A percentile compares a stretch with the other conserved stretches of the same genome.
Conservation (phyloP, 2,113 vertebrate genomes). For the Malurus elegans region DNA sequence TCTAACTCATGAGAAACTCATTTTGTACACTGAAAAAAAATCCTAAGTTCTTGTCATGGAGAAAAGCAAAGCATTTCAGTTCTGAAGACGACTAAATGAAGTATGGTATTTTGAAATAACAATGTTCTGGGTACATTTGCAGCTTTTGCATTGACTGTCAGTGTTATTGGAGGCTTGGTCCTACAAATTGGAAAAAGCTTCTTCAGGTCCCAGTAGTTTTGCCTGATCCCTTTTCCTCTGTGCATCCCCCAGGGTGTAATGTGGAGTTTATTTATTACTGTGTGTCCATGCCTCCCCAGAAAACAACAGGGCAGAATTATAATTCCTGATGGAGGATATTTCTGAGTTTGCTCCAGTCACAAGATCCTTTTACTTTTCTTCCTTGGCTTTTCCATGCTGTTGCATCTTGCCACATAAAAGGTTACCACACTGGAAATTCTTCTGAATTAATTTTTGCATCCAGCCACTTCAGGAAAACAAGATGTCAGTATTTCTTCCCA, state of each 20-base stretch:
- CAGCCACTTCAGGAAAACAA: background rate
- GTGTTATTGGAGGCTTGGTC: background rate
- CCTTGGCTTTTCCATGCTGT: background rate
- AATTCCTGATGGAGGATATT: background rate
- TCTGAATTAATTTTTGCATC: background rate
- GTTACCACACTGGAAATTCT: background rate
- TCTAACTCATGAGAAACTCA: background rate
- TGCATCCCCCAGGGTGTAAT: background rate
- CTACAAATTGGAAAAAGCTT: background rate
- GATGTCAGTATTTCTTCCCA: background rate
- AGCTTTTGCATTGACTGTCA: conserved; percentile 1
- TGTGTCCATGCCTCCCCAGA: background rate
- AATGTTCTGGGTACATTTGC: background rate
- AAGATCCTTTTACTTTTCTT: background rate
- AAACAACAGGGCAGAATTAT: background rate
- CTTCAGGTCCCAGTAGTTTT: background rate
- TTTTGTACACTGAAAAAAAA: background rate
- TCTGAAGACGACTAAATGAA: conserved; percentile 28
- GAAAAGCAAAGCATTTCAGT: conserved; percentile 58
- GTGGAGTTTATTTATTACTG: background rate
- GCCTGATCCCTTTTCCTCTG: background rate
- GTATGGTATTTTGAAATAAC: background rate
- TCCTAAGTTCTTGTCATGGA: background rate
- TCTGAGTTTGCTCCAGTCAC: background rate
- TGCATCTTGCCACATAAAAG: background rate